Conservation (phyloP, 2,797 vertebrate species). For the Hylomyscus alleni region DNA sequence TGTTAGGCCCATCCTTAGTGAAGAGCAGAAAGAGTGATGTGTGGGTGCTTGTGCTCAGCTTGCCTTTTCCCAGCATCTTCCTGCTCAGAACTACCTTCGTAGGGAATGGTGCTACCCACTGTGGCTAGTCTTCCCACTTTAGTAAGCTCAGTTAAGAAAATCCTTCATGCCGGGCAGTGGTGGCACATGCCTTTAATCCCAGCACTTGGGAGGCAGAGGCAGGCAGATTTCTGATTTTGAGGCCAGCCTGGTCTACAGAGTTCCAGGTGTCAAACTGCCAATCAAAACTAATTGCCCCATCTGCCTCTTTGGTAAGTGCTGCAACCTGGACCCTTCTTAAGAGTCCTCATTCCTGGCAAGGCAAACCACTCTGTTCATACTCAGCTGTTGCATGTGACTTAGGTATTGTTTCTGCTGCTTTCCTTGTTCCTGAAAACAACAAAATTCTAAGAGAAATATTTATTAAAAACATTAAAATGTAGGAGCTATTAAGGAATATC, state of each 20-base stretch:
- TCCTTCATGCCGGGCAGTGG: background rate
- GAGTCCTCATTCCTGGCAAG: background rate
- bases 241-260: too few species aligned
- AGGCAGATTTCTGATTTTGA: too few species aligned
- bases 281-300: background rate
- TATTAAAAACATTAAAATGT: slow-evolving; percentile 31
- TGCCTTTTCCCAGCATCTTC: too few species aligned
- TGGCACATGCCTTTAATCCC: too few species aligned
- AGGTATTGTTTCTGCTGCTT: slow-evolving; percentile 1
- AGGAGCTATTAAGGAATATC: background rate
- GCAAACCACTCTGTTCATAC: background rate
- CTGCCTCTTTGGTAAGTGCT: background rate
- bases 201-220: too few species aligned
- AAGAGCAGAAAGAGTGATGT: background rate
- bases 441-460: slow-evolving; percentile 16
- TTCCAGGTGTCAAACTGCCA: background rate
- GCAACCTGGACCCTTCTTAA: background rate
- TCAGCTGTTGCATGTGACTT: background rate
- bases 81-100: background rate
- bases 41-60: too few species aligned
- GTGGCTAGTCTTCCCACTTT: background rate
- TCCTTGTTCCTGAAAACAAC: slow-evolving; percentile 26
- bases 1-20: background rate
- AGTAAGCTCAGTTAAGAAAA: background rate
- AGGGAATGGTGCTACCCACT: too few species aligned